Base-by-base conservation (phyloP, 1,140 invertebrate genomes). In the Homalodisca vitripennis region DNA sequence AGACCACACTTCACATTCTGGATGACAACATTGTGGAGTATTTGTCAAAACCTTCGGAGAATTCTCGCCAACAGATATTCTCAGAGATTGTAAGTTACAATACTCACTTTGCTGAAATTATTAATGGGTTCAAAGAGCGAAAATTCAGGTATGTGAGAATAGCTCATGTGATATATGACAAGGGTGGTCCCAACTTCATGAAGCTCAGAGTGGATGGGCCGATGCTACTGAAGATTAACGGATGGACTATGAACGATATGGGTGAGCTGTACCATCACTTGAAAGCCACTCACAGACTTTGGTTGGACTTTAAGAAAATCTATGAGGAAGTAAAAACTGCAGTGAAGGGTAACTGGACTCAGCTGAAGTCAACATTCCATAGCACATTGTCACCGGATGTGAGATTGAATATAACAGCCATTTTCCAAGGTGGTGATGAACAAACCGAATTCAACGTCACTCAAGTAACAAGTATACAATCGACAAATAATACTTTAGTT, bases 141-240 rank as follows among this genome's bases (percentile, higher is more conserved):
- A 63, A 32, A 31, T 29, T 63, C n/a, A 20, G 60, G 27, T 63
- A 26, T 31, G 31, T 63, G 1, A 63, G 31, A 32, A 63, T 63
- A 2, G 60, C 60, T 12, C 60, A 63, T 31, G 60, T 63, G 26
- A 20, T 63, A 17, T 63, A 63, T 31, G 60, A 63, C 60, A 63
- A 63, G 24, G 60, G 60, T n/a, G 60, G 60, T 3, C 60, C 60
- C 3, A 20, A 63, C 27, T 63, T 63, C 17, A 29, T 63, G 26
- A 29, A 63, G 17, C 10, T 12, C 3, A 63, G 60, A 20, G 1
- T 63, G 27, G 30, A 63, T 22, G 27, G 31, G 30, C 27, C 60
- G 30, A 2, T 63, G 6, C 27, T 63, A 17, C 34, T 31, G 3
- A 32, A 32, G 3, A 17, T 32, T n/a, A 32, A 29, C 17, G 60